These are phyloP conservation scores for Ramphastos sulfuratus DNA, from an alignment of 2,113 vertebrate genomes.

Conservation along the genomic window DNA sequence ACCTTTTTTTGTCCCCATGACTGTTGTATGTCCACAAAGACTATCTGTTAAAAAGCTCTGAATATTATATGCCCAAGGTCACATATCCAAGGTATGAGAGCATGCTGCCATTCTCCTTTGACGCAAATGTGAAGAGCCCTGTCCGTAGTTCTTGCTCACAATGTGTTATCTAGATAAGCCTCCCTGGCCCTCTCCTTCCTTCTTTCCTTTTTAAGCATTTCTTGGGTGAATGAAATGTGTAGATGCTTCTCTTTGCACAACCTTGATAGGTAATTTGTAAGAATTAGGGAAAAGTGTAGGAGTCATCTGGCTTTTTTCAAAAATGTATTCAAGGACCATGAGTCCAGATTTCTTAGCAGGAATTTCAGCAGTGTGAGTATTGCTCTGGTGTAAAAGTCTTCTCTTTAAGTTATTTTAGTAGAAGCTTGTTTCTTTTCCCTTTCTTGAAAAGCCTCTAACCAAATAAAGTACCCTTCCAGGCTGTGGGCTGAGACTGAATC, in stretches of 20 bases:
- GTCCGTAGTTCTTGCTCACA: not conserved
- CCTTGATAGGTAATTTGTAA: constrained; percentile 24
- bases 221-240: not conserved
- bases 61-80: not conserved
- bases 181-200: not conserved
- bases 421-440: not conserved
- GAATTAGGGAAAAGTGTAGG: constrained; percentile 2
- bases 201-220: not conserved
- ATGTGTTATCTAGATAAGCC: not conserved
- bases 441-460: not conserved
- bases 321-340: not conserved
- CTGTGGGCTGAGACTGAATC: not conserved
- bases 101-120: not conserved
- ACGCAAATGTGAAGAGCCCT: not conserved
- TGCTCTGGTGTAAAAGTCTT: not conserved
- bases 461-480: not conserved
- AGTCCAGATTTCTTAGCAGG: not conserved
- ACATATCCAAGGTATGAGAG: not conserved
- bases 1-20: not conserved
- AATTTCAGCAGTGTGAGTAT: constrained; percentile 11
- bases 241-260: not conserved
- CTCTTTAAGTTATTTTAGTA: not conserved
- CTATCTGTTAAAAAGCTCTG: not conserved
- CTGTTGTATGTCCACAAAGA: not conserved
- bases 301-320: constrained; percentile 33